A percentile compares a stretch with the other conserved stretches of the same genome.
Conservation (phyloP, 2,888 invertebrate species). For the Metallyticus violacea region DNA sequence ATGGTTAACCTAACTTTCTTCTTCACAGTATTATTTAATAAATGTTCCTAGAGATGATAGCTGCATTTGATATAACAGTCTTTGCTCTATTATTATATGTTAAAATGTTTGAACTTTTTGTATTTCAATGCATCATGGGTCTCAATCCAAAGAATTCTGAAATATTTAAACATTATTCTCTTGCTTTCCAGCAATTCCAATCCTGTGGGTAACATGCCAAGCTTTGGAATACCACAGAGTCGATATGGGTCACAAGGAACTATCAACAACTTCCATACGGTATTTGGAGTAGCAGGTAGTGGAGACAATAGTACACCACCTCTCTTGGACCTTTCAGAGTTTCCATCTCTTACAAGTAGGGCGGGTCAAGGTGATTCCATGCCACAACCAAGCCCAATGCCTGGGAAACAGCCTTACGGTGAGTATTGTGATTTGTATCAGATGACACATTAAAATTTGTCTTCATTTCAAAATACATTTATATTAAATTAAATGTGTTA, state of each 20-base stretch:
- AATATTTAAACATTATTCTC: background rate
- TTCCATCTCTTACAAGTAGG: slow-evolving; percentile 86
- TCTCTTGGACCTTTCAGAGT: slow-evolving; percentile 86
- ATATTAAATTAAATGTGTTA: no score
- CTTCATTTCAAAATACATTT: no score
- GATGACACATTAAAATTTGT: no score
- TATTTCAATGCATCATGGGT: no score
- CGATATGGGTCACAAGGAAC: slow-evolving; percentile 52
- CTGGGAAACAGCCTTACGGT: slow-evolving; percentile 92
- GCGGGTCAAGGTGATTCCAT: slow-evolving; percentile 49
- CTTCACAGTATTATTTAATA: no score
- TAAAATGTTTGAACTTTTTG: no score
- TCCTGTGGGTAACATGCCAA: slow-evolving; percentile 61
- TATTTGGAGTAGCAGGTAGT: slow-evolving; percentile 69
- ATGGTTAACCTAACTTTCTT: no score
- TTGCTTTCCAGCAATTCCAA: slow-evolving; percentile 52
- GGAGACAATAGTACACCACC: slow-evolving; percentile 79
- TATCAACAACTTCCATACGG: slow-evolving; percentile 69
- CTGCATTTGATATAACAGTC: no score
- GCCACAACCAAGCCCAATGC: slow-evolving; percentile 80
- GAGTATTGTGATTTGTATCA: slow-evolving; percentile 42
- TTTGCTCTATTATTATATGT: no score
- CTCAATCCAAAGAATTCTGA: no score
- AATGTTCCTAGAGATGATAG: no score
- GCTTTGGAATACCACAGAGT: slow-evolving; percentile 59